Base-by-base conservation (phyloP, 2,888 invertebrate genomes). In the Lasioglossum morio region DNA sequence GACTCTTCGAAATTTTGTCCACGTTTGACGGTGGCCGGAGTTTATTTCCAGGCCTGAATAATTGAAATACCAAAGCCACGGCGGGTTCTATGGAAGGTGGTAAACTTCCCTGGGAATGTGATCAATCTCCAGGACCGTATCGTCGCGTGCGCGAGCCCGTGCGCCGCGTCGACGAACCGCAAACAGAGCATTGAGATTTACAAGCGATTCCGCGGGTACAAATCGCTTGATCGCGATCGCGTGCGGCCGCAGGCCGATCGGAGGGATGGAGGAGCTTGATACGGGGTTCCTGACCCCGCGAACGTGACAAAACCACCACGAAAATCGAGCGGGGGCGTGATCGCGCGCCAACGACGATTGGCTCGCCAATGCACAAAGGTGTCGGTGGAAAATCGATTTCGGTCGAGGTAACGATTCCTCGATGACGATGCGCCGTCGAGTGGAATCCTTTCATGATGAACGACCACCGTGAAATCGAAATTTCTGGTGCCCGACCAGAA, bases 321-420 rank as follows among this genome's bases (percentile, higher is more conserved):
- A 48, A 69, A 72, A 72, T 53, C n/a, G 77, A 19, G 77, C 23
- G 40, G 63, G 48, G 23, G 73, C 72, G 78, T 74, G 77, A 82
- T 34, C 30, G 40, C 37, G 16, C 30, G 30, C 37, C 66, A 40
- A 46, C 70, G 4, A 8, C 40, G 43, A 81, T 81, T 40, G 77
- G 75, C n/a, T 66, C 23, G 23, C n/a, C 37, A 4, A 60, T 7
- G 40, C 27, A 37, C 34, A 63, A 76, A 82, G 78, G 72, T 73
- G 73, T 69, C 53, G 53, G 66, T 34, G 70, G 69, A 81, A 89
- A 79, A 82, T 89, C 76, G 80, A 88, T 88, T 72, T 53, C 69
- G 37, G 34, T 34, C 40, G 34, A 57, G 83, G 30, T 79, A 82
- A 85, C 77, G 87, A 89, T 87, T 73, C 43, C 74, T 57, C 70